These are phyloP conservation scores for Agonopterix heracliana DNA, from an alignment of 2,888 invertebrate species.

Conservation along the genomic window DNA sequence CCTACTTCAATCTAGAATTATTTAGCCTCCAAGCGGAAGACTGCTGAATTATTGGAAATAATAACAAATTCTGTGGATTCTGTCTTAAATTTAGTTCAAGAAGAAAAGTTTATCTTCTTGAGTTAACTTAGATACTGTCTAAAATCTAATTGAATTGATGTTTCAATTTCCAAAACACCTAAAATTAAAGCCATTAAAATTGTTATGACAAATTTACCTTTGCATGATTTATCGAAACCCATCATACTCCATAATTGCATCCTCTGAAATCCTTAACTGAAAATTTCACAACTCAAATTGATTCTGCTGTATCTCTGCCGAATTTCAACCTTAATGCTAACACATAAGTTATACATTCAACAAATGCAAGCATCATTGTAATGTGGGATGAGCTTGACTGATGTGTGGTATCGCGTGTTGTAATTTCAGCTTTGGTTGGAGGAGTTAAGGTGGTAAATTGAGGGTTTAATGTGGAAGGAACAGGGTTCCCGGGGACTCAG, in stretches of 20 bases:
- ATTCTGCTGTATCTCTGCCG: background rate
- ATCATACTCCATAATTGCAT: constrained; percentile 6
- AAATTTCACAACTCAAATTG: constrained; percentile 6
- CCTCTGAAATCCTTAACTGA: constrained; percentile 5
- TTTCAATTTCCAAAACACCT: background rate
- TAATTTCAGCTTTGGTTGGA: constrained; percentile 32
- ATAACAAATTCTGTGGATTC: no score
- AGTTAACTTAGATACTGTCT: background rate
- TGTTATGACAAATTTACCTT: background rate
- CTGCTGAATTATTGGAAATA: no score
- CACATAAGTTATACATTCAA: constrained; percentile 7
- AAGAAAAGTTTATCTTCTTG: background rate
- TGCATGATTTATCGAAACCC: background rate
- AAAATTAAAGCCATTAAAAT: background rate
- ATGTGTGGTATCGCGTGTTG: constrained; percentile 30
- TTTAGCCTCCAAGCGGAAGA: no score
- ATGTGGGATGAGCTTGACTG: constrained; percentile 48
- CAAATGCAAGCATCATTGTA: constrained; percentile 37
- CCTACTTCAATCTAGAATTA: no score
- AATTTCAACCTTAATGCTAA: constrained; percentile 4
- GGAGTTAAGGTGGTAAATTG: constrained; percentile 37
- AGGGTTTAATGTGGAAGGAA: constrained; percentile 33
- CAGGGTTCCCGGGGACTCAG: constrained; percentile 49
- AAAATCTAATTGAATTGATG: background rate
- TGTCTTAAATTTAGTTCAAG: background rate